Base-by-base conservation (phyloP, 2,888 invertebrate species). In the Nezara viridula region DNA sequence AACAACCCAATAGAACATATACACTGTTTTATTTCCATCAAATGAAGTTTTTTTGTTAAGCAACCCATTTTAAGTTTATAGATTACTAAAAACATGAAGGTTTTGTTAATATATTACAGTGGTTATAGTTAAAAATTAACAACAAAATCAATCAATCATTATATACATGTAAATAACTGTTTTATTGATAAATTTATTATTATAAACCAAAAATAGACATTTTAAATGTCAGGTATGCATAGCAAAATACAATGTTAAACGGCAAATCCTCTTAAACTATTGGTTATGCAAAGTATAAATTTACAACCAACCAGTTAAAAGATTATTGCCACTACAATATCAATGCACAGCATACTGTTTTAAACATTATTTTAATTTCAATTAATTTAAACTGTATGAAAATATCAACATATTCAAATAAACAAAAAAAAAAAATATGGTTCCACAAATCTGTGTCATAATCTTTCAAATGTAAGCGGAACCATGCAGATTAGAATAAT, bases 331-430 rank as follows among this genome's bases (percentile, higher is more conserved):
- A 77, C 37, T 40, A 37, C 7, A 77, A 40, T 77, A 40, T 24
- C 40, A 77, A 77, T 77, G 32, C 16, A 14, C 40, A 40, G 77
- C 77, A 77, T 77, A 40, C 77, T 77, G 21, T 77, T 40, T 77
- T 14, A 27, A 60, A 60, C 2, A 27, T 27, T 12, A 60, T 27
- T 27, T 27, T 6, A 9, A 55, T 9, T n/a, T n/a, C 2, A 60
- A 14, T 27, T n/a, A n/a, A n/a, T n/a, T n/a, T n/a, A n/a, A n/a
- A n/a, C n/a, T n/a, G n/a, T n/a, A n/a, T n/a, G n/a, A n/a, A 27
- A 60, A 14, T 27, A 60, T 2, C 9, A 27, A 60, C 2, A n/a
- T 2, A 60, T 27, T 60, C 14, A 27, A 27, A 60, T 0, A 55
- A 16, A 50, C 7, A 50, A 50, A 52, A 52, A 21, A n/a, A n/a